Evolutionary conservation across 2,797 vertebrate species (phyloP), one percentile per base, ranked within the genome.

Genomic region (Gastrophryne carolinensis): DNA sequence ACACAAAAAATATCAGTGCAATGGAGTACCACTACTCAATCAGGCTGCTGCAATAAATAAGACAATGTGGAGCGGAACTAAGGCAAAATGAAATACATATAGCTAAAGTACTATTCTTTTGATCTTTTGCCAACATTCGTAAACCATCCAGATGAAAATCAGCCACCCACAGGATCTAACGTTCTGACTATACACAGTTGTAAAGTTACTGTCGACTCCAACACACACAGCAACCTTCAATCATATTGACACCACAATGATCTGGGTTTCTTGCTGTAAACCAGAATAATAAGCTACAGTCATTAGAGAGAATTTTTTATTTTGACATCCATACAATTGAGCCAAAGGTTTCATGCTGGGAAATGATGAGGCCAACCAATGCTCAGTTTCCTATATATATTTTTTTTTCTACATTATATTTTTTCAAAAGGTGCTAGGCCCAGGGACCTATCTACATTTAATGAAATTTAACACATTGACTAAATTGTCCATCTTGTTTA

Each of bases 1-100:
- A 83, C 76, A 86, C 19, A 78, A 73, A 84, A 88, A 84, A 83
- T 87, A 27, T 61, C 69, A 52, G 84, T 86, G 80, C 87, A 80
- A 85, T 82, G 85, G 84, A 61, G 85, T 83, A 83, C 83, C 82
- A 73, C 61, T 56, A 13, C 37, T 65, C 29, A 17, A 26, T 58
- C 37, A n/a, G 47, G 2, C 70, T 30, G 47, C 66, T 35, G 21
- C 72, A 58, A 74, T 74, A 74, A 74, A 66, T 73, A 65, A 58
- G 49, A 41, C 39, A 29, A 49, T 50, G 37, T 74, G 62, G 57
- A 63, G 37, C 35, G 27, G 47, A 73, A 64, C 49, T 65, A 56
- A 57, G 21, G 39, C 6, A 15, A 26, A 27, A 64, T 64, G 34
- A 39, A 47, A 58, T 24, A 57, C 49, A 57, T 66, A 66, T 57